Conservation (phyloP, 2,888 invertebrate species). For the Agapostemon virescens region DNA sequence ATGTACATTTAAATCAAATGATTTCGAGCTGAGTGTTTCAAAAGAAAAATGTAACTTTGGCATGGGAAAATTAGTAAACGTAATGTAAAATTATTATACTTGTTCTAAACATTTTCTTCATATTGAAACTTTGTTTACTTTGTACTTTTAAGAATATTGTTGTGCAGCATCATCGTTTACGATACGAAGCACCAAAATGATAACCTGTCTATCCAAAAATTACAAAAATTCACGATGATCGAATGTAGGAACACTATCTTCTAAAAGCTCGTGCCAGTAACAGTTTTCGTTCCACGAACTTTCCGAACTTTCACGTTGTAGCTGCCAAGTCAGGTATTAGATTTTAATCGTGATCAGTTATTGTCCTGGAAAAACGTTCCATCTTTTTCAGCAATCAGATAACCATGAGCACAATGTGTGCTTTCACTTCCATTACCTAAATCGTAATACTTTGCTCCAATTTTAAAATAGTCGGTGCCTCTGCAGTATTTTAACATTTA, state of each 20-base stretch:
- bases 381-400: background rate
- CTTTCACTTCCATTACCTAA: background rate
- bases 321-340: slow-evolving; percentile 20
- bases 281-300: slow-evolving; percentile 33
- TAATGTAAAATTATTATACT: background rate
- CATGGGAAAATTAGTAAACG: background rate
- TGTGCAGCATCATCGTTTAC: background rate
- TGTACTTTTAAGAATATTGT: background rate
- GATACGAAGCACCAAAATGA: background rate
- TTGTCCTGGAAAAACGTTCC: slow-evolving; percentile 1
- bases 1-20: too few species aligned
- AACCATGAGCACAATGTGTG: background rate
- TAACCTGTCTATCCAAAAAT: background rate
- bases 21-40: background rate
- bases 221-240: slow-evolving; percentile 34
- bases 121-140: background rate
- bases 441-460: background rate
- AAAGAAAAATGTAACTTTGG: background rate
- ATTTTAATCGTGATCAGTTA: slow-evolving; percentile 31
- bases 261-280: slow-evolving; percentile 54
- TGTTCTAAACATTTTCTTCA: background rate
- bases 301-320: slow-evolving; percentile 20
- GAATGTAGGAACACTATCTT: slow-evolving; percentile 28
- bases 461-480: background rate
- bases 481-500: background rate